phyloP scores from a whole-genome alignment of 1,140 invertebrate species.

The Rhynchophorus ferrugineus region DNA sequence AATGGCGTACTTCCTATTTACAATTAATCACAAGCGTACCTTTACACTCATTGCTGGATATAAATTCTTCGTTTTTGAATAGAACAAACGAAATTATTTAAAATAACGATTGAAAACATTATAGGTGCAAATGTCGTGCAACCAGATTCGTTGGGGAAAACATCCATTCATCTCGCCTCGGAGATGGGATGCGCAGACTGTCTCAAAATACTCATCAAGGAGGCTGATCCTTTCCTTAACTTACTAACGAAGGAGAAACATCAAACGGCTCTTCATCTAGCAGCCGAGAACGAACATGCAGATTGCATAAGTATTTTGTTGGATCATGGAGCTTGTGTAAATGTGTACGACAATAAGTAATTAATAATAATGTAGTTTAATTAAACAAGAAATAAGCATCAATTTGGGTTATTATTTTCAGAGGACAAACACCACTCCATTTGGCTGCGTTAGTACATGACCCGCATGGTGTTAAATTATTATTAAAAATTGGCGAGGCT shows the following conservation, averaged over 20 bases:
- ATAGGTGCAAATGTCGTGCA: constrained; percentile 52
- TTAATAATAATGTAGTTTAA: not conserved
- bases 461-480: constrained; percentile 64
- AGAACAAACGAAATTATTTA: constrained; percentile 5
- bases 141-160: constrained; percentile 59
- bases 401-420: not conserved
- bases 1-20: not conserved
- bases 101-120: not conserved
- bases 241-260: constrained; percentile 55
- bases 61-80: too few species aligned
- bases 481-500: constrained; percentile 61
- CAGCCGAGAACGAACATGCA: constrained; percentile 65
- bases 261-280: constrained; percentile 70
- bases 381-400: not conserved
- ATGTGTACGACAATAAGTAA: constrained; percentile 56
- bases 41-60: too few species aligned
- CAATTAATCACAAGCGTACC: not conserved
- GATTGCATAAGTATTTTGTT: constrained; percentile 64
- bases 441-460: constrained; percentile 66
- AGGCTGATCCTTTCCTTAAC: constrained; percentile 53
- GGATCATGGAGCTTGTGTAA: constrained; percentile 60
- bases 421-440: constrained; percentile 67
- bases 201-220: constrained; percentile 57
- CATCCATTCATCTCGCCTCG: constrained; percentile 67
- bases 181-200: constrained; percentile 64